Evolutionary conservation across 2,113 vertebrate genomes (phyloP), one percentile per base, ranked within the genome.

Genomic region (Cisticola juncidis): DNA sequence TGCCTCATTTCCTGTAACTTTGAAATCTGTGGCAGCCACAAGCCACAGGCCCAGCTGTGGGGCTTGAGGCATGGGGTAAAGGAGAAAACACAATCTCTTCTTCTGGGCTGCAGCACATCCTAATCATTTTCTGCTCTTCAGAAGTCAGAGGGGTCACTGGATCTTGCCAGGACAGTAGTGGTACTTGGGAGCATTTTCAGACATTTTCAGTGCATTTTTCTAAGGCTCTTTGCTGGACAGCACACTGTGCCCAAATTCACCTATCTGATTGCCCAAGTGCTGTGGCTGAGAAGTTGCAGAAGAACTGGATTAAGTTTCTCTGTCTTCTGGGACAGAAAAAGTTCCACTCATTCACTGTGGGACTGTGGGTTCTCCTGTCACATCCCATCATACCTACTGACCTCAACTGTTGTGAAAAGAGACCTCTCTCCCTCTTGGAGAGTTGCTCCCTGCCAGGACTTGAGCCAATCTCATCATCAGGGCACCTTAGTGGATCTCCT

Each of bases 341-440:
- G 14, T 61, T 61, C n/a, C 16, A 22, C 14, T 4, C 0, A 0
- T 70, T 33, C 58, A 65, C 9, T 19, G 28, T 21, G 29, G 14
- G 8, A 65, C 9, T 19, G 28, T 21, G 29, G 14, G 8, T 17
- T 94, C 42, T 53, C 23, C 31, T 60, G 60, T 44, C 60, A 53
- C 40, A 45, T 56, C 26, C 48, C 65, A 36, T 76, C 44, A 11
- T 13, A 85, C 3, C 50, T 42, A 51, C 26, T 64, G 53, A 72
- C 28, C 61, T 78, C 42, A 42, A 10, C 6, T 69, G 6, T 1
- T 54, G 20, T 18, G 35, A 64, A 73, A 69, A 90, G 20, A 79
- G 40, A 54, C 6, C 81, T n/a, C 54, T 47, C 35, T 47, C 29
- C 11, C 31, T 86, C 36, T 51, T 86, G 17, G 28, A 87, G 31